Evolutionary conservation across 2,797 vertebrate genomes (phyloP).

Genomic region (Phrynocephalus guinanensis): DNA sequence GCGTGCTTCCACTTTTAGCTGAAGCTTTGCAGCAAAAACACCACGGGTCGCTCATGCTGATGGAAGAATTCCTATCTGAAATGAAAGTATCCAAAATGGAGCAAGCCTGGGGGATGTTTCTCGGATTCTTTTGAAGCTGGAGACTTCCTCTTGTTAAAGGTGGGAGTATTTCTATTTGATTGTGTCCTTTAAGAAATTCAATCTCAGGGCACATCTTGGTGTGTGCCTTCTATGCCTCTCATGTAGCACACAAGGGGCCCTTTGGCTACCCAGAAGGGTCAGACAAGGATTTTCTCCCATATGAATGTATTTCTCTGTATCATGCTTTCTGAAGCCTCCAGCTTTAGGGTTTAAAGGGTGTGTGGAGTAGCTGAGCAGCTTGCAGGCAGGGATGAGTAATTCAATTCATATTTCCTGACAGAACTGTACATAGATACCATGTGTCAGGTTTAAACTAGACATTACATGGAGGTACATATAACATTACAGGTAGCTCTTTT

Average conservation of each 20-base stretch:
- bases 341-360: not conserved
- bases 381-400: slow-evolving; percentile 15
- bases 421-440: not conserved
- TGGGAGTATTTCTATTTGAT: slow-evolving; percentile 9
- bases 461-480: not conserved
- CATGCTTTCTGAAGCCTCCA: slow-evolving; percentile 17
- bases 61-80: slow-evolving; percentile 24
- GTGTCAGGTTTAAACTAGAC: not conserved
- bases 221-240: not conserved
- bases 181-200: slow-evolving; percentile 36
- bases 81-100: slow-evolving; percentile 35
- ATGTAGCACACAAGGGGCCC: not conserved
- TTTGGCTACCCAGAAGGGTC: not conserved
- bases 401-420: not conserved
- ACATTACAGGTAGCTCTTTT: not conserved
- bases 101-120: not conserved
- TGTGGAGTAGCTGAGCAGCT: slow-evolving; percentile 1
- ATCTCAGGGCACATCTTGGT: not conserved
- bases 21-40: not conserved
- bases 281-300: slow-evolving; percentile 5
- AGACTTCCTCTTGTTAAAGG: slow-evolving; percentile 11
- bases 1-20: slow-evolving; percentile 3
- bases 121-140: slow-evolving; percentile 17
- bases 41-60: slow-evolving; percentile 9
- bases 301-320: not conserved